phyloP scores from a whole-genome alignment of 2,113 vertebrate genomes.

The Xiphophorus hellerii region DNA sequence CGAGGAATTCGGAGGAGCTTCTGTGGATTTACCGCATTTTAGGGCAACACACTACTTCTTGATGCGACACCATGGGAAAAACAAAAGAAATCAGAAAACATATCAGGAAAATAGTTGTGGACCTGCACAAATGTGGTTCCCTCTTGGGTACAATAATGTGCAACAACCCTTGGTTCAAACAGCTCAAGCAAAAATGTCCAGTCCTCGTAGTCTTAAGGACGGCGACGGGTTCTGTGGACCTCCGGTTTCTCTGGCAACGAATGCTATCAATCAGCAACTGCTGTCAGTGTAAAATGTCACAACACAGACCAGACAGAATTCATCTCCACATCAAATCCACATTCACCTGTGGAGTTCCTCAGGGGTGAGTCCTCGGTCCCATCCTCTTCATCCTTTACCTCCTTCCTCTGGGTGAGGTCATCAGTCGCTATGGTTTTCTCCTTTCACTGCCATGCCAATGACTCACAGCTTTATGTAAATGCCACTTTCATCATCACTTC shows the following conservation, averaged over 20 bases:
- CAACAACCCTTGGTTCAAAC: not conserved
- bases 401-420: no score
- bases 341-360: no score
- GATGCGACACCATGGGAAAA: not conserved
- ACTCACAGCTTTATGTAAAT: no score
- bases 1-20: not conserved
- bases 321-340: no score
- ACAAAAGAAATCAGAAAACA: not conserved
- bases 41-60: not conserved
- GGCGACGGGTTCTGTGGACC: not conserved
- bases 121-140: not conserved
- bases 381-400: no score
- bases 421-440: no score
- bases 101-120: not conserved
- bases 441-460: no score
- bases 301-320: no score
- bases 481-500: no score
- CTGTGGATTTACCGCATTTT: not conserved
- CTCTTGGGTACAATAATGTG: not conserved
- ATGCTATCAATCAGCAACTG: not conserved
- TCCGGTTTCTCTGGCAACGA: not conserved
- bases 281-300: no score
- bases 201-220: not conserved
- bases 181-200: not conserved
- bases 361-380: no score